Percentiles rank a stretch among this genome's conserved stretches.
phyloP scores from a whole-genome alignment of 2,888 invertebrate species.

The Ornithoptera priamus region DNA sequence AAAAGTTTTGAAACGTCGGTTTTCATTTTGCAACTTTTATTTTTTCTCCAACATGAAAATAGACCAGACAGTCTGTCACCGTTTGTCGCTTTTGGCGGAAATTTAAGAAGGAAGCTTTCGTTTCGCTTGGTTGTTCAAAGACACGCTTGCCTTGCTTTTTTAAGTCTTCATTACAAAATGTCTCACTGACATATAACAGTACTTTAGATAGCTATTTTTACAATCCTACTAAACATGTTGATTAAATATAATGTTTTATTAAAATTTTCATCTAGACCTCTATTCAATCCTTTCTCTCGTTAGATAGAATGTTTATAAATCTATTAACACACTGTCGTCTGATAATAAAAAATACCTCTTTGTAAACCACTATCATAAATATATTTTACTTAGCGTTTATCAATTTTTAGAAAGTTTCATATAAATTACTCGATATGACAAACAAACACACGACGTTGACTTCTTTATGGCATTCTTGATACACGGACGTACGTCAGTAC shows the following conservation, averaged over 20 bases:
- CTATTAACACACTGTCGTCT: neutral
- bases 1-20: slow-evolving; percentile 37
- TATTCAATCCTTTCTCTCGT: too few species aligned
- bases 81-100: slow-evolving; percentile 18
- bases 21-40: slow-evolving; percentile 26
- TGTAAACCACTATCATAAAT: neutral
- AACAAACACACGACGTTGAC: slow-evolving; percentile 21
- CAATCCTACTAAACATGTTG: neutral
- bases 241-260: too few species aligned
- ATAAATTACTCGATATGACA: slow-evolving; percentile 21
- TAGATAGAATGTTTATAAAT: neutral
- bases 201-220: neutral
- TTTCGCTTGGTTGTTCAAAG: neutral
- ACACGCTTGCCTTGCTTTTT: neutral
- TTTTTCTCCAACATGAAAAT: slow-evolving; percentile 24
- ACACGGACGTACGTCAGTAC: slow-evolving; percentile 1
- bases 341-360: too few species aligned
- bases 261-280: too few species aligned
- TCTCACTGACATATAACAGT: neutral
- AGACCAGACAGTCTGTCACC: slow-evolving; percentile 18
- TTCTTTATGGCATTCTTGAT: slow-evolving; percentile 22
- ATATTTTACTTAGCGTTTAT: neutral
- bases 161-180: neutral
- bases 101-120: slow-evolving; percentile 17
- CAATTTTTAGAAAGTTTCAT: neutral